Evolutionary conservation across 2,797 vertebrate genomes (phyloP).

Genomic region (Micropoecilia bifurca): DNA sequence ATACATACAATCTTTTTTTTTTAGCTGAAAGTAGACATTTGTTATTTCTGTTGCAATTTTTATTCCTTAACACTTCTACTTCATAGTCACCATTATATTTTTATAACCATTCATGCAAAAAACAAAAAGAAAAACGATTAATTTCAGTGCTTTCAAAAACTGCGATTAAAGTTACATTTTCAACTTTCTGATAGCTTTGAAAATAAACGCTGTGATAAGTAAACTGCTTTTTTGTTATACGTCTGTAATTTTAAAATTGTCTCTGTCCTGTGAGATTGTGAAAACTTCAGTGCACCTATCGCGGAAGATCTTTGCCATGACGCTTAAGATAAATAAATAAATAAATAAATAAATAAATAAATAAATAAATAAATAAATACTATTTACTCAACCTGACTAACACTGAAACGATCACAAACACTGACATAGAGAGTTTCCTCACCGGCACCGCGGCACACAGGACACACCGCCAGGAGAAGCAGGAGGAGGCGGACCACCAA

Average conservation of each 20-base stretch:
- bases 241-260: background rate
- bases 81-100: background rate
- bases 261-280: background rate
- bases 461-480: slow-evolving; percentile 47
- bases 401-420: background rate
- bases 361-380: no score
- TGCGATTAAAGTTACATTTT: background rate
- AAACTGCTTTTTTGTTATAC: background rate
- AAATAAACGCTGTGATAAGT: background rate
- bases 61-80: background rate
- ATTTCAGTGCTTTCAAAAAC: background rate
- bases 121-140: background rate
- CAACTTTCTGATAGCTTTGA: background rate
- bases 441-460: slow-evolving; percentile 57
- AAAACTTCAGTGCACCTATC: background rate
- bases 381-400: background rate
- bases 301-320: background rate
- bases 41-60: background rate
- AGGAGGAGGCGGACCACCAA: slow-evolving; percentile 50
- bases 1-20: background rate
- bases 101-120: background rate
- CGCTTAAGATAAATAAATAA: background rate
- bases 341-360: no score
- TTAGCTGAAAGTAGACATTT: background rate
- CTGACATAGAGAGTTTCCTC: slow-evolving; percentile 42